Conservation (phyloP, 2,797 vertebrate species). For the Gambusia yucatana region DNA sequence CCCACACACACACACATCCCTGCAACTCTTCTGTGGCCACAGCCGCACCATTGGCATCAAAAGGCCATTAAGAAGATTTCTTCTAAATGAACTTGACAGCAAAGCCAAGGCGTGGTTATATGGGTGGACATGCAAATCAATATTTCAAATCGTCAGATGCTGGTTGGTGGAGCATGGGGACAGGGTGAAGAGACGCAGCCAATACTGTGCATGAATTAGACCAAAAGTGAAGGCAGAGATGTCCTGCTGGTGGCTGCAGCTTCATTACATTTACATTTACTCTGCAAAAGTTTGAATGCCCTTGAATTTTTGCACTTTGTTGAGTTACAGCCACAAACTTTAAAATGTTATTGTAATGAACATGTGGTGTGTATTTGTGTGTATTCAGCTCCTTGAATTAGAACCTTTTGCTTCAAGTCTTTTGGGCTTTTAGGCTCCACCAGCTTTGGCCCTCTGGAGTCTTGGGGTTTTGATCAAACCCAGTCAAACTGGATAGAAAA, state of each 20-base stretch:
- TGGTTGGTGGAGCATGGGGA: constrained; percentile 61
- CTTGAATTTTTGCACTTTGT: background rate
- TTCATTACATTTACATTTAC: constrained; percentile 9
- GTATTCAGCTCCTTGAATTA: background rate
- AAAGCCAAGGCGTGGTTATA: constrained; percentile 73
- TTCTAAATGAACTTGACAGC: constrained; percentile 80
- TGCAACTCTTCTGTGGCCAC: constrained; percentile 44
- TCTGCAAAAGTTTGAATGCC: background rate
- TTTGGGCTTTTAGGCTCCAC: background rate
- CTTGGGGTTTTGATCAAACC: background rate
- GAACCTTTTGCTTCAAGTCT: background rate
- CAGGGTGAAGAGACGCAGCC: constrained; percentile 39
- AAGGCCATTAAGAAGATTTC: constrained; percentile 61
- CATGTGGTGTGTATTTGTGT: background rate
- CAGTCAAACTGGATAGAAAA: background rate
- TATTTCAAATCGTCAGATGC: constrained; percentile 80
- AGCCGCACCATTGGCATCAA: constrained; percentile 68
- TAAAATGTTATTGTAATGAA: background rate
- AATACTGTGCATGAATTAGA: constrained; percentile 55
- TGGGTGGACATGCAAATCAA: constrained; percentile 83
- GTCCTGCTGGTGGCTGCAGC: constrained; percentile 26
- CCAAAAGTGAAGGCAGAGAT: constrained; percentile 33
- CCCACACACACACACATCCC: background rate
- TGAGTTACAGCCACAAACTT: background rate
- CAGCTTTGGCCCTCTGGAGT: background rate